A percentile compares a stretch with the other conserved stretches of the same genome.
These are phyloP conservation scores for Cryptocephalus moraei DNA, from an alignment of 2,888 invertebrate genomes.

Conservation along the genomic window DNA sequence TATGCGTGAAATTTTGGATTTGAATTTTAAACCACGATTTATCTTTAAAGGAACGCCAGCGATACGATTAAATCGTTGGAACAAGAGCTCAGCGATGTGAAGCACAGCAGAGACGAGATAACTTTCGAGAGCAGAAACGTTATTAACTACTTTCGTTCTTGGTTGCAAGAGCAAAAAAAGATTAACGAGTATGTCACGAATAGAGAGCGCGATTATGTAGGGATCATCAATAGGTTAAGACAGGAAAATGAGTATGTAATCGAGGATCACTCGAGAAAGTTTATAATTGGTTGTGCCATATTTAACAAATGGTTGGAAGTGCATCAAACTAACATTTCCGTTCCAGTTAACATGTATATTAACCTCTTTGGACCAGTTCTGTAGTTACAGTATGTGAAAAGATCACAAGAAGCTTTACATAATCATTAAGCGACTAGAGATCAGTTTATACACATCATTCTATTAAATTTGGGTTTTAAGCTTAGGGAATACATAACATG, in stretches of 20 bases:
- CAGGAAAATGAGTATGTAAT: constrained; percentile 23
- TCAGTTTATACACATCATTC: too few relatives aligned
- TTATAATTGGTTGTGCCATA: too few relatives aligned
- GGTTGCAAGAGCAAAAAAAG: constrained; percentile 34
- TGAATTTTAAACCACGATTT: not conserved
- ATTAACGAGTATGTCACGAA: constrained; percentile 26
- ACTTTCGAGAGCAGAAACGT: constrained; percentile 33
- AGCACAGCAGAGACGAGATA: constrained; percentile 29
- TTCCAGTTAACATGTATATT: too few relatives aligned
- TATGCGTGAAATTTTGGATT: not conserved
- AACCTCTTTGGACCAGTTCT: too few relatives aligned
- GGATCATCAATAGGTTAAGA: constrained; percentile 24
- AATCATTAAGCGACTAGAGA: too few relatives aligned
- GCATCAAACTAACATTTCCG: too few relatives aligned
- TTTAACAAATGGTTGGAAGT: too few relatives aligned
- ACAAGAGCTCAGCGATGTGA: constrained; percentile 27
- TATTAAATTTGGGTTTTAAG: too few relatives aligned
- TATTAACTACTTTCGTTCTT: constrained; percentile 30
- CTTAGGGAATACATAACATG: too few relatives aligned
- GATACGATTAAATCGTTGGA: constrained; percentile 29
- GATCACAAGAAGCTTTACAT: too few relatives aligned
- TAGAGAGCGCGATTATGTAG: constrained; percentile 22
- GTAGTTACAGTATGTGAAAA: too few relatives aligned
- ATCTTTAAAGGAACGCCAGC: not conserved
- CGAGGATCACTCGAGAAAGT: not conserved